Conservation (phyloP, 2,113 vertebrate genomes). For the Ceyx cyanopectus region DNA sequence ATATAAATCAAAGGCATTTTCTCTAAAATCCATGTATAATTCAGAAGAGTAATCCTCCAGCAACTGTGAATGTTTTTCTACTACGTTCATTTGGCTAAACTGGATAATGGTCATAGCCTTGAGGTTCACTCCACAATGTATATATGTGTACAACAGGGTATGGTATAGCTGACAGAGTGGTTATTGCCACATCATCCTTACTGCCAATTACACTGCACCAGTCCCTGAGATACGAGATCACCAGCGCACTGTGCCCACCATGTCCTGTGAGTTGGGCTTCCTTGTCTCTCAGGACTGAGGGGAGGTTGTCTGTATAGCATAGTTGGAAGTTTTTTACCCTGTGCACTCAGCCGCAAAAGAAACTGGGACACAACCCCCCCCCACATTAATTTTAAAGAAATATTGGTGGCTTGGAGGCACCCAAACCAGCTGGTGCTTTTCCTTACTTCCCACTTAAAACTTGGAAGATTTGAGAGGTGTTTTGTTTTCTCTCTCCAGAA, state of each 20-base stretch:
- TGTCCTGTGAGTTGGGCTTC: background rate
- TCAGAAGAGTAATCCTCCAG: constrained; percentile 55
- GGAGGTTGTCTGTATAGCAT: background rate
- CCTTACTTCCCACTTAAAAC: background rate
- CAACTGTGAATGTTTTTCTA: constrained; percentile 61
- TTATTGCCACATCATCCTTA: background rate
- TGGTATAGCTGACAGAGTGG: background rate
- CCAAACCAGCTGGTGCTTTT: background rate
- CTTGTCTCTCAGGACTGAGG: background rate
- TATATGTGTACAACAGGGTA: background rate
- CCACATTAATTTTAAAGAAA: background rate
- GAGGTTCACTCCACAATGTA: constrained; percentile 22
- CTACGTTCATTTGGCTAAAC: constrained; percentile 33
- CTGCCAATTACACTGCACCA: background rate
- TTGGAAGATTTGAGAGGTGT: background rate
- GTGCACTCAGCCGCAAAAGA: background rate
- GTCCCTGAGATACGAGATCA: background rate
- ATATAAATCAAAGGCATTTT: constrained; percentile 66
- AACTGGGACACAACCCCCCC: rapidly evolving
- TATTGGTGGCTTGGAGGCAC: rapidly evolving
- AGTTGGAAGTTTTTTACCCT: background rate
- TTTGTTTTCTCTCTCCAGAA: background rate
- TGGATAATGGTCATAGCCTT: constrained; percentile 29
- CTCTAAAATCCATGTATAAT: constrained; percentile 37
- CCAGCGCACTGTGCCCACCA: background rate